Conservation (phyloP, 2,888 invertebrate genomes). For the Leuctra nigra region DNA sequence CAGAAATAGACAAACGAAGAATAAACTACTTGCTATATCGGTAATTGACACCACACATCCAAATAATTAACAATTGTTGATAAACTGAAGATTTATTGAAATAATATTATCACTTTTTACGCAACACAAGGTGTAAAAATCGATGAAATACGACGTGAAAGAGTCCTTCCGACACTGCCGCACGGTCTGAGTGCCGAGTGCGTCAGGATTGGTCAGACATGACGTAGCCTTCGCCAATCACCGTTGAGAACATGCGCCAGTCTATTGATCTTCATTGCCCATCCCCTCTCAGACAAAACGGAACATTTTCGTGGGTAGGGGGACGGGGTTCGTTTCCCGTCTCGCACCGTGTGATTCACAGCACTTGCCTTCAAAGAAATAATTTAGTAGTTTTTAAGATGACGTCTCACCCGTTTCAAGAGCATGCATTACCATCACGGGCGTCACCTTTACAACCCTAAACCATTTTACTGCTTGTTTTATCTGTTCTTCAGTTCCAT, state of each 20-base stretch:
- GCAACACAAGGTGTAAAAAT: constrained; percentile 14
- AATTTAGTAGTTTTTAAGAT: no score
- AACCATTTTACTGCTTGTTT: no score
- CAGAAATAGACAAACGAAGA: not conserved
- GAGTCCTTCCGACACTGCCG: constrained; percentile 29
- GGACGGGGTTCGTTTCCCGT: constrained; percentile 5
- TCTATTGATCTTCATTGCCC: constrained; percentile 14
- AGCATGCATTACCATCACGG: no score
- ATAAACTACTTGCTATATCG: not conserved
- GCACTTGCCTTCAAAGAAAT: no score
- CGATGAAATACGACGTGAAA: constrained; percentile 24
- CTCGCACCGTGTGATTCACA: no score
- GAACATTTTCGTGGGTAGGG: not conserved
- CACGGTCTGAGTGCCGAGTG: constrained; percentile 26
- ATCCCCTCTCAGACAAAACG: not conserved
- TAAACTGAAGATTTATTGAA: not conserved
- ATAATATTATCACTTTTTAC: not conserved
- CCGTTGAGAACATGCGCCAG: constrained; percentile 1
- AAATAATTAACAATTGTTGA: constrained; percentile 1
- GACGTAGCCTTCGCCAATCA: not conserved
- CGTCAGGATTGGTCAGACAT: constrained; percentile 30
- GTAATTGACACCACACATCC: not conserved
- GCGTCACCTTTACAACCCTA: no score
- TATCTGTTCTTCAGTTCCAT: no score
- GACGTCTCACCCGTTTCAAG: no score